A percentile compares a stretch with the other conserved stretches of the same genome.
phyloP scores from a whole-genome alignment of 2,113 vertebrate genomes.

The Caloenas nicobarica region DNA sequence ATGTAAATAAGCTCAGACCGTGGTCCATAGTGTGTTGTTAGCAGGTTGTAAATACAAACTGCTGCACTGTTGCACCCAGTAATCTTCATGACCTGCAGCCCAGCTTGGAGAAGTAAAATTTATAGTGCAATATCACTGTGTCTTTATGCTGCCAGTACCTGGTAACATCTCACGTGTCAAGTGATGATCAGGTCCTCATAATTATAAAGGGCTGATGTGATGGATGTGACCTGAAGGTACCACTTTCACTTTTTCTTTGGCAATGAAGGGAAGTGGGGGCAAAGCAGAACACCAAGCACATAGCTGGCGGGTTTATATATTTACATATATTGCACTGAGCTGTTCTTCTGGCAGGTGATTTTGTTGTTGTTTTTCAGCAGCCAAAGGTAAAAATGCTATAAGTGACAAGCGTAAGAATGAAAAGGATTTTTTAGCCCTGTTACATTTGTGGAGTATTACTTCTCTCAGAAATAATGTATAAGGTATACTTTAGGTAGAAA shows the following conservation, averaged over 20 bases:
- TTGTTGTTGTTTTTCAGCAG: background rate
- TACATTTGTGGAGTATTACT: background rate
- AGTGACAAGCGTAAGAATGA: background rate
- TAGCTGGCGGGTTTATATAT: background rate
- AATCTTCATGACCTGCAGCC: background rate
- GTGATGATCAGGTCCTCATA: background rate
- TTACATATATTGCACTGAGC: background rate
- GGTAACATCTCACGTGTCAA: background rate
- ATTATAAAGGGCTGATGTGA: background rate
- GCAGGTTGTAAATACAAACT: background rate
- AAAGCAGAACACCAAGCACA: background rate
- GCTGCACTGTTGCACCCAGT: background rate
- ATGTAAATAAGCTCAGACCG: background rate
- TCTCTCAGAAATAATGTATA: background rate
- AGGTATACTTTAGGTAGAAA: background rate
- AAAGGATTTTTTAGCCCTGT: background rate
- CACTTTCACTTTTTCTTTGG: background rate
- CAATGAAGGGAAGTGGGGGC: background rate
- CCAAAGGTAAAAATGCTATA: background rate
- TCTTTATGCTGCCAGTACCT: background rate
- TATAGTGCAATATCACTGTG: rapidly evolving
- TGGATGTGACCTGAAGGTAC: background rate
- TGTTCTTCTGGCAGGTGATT: background rate
- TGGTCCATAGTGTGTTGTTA: background rate
- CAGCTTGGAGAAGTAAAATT: background rate